Evolutionary conservation across 2,888 invertebrate genomes (phyloP).

Genomic region (Auanema freiburgensis): DNA sequence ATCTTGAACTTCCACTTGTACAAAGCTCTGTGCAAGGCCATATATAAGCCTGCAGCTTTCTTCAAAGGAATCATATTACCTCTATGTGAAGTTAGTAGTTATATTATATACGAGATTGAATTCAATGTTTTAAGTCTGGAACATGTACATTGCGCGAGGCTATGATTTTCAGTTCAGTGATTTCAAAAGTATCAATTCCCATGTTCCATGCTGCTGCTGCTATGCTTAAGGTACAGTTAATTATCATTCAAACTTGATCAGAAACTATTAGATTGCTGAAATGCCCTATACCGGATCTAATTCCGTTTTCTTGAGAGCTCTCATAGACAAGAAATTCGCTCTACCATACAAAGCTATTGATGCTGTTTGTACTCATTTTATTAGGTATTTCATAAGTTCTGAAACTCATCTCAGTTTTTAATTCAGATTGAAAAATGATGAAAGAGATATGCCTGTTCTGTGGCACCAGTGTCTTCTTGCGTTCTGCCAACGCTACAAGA

Average conservation of each 20-base stretch:
- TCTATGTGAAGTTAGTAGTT: conserved; percentile 67
- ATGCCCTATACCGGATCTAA: conserved; percentile 96
- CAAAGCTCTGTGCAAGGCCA: conserved; percentile 85
- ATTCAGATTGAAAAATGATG: conserved; percentile 80
- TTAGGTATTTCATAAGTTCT: conserved; percentile 74
- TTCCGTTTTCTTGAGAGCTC: conserved; percentile 87
- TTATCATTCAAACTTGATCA: background rate
- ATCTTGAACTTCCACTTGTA: conserved; percentile 93
- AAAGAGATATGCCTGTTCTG: conserved; percentile 83
- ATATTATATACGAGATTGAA: background rate
- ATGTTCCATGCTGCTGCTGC: conserved; percentile 92
- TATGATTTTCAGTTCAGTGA: conserved; percentile 86
- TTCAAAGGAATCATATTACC: conserved; percentile 84
- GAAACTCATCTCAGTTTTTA: conserved; percentile 20
- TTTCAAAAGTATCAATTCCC: conserved; percentile 88
- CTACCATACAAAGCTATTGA: conserved; percentile 92
- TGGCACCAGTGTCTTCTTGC: conserved; percentile 95
- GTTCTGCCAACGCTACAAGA: conserved; percentile 91
- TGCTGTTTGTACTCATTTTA: conserved; percentile 88
- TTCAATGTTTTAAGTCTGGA: conserved; percentile 73
- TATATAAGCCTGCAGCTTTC: conserved; percentile 95
- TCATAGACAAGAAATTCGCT: conserved; percentile 96
- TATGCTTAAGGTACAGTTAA: conserved; percentile 67
- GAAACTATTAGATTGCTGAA: conserved; percentile 82
- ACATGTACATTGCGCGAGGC: conserved; percentile 93